These are phyloP conservation scores for Darevskia mixta DNA, from an alignment of 2,797 vertebrate species.

Conservation along the genomic window DNA sequence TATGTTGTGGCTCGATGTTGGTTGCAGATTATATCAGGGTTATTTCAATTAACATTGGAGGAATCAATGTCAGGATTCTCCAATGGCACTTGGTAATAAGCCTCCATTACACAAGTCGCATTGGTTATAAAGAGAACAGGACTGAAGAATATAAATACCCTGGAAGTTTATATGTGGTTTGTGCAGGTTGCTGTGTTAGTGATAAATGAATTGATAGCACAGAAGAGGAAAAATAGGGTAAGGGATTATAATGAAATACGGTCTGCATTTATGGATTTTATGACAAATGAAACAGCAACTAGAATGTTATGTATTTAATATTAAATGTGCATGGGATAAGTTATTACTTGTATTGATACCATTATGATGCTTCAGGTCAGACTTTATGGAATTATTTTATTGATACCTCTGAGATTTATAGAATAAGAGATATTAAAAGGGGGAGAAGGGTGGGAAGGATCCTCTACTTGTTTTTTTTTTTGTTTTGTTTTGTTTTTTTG, in stretches of 20 bases:
- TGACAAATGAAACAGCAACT: background rate
- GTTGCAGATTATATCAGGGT: background rate
- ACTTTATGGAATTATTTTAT: background rate
- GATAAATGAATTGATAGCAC: conserved; percentile 5
- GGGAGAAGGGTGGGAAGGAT: too few species aligned
- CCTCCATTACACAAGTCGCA: background rate
- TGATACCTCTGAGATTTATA: conserved; percentile 6
- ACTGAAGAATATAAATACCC: background rate
- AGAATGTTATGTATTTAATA: conserved; percentile 1
- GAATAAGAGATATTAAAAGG: too few species aligned
- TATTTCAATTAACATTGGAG: background rate
- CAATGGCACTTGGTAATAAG: background rate
- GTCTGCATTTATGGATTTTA: background rate
- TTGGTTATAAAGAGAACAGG: background rate
- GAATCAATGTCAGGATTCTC: background rate
- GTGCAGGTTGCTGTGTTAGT: background rate
- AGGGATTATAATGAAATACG: background rate
- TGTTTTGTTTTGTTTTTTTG: too few species aligned
- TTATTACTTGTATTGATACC: background rate
- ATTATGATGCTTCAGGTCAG: background rate
- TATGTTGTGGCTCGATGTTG: background rate
- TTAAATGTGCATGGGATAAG: background rate
- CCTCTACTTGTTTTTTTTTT: too few species aligned
- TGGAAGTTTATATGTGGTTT: background rate
- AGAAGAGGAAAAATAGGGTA: background rate